A percentile compares a stretch with the other conserved stretches of the same genome.
These are phyloP conservation scores for Rhopalosiphum padi DNA, from an alignment of 1,140 invertebrate species.

Conservation along the genomic window DNA sequence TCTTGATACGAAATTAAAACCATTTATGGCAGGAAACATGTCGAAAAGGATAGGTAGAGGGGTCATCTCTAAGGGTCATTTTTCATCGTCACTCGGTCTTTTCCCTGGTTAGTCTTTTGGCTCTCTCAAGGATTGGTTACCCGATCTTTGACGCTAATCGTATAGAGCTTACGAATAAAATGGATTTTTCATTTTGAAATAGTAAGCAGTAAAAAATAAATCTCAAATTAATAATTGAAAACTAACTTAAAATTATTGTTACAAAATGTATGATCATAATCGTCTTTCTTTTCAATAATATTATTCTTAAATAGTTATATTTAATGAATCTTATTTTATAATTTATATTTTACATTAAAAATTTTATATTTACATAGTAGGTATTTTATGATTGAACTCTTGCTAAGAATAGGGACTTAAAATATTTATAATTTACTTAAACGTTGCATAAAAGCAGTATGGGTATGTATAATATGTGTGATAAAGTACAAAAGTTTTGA, in stretches of 20 bases:
- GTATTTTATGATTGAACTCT: neutral
- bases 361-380: neutral
- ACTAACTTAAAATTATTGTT: neutral
- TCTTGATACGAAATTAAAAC: slow-evolving; percentile 51
- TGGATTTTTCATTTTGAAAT: neutral
- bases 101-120: slow-evolving; percentile 37
- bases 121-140: slow-evolving; percentile 36
- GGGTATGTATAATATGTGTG: neutral
- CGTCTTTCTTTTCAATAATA: neutral
- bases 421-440: neutral
- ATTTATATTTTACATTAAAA: neutral
- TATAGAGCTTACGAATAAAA: neutral
- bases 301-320: neutral
- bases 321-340: neutral
- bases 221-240: neutral
- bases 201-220: neutral
- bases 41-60: neutral
- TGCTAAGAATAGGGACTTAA: too few species aligned
- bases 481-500: slow-evolving; percentile 6
- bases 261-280: neutral
- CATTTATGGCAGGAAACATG: slow-evolving; percentile 39
- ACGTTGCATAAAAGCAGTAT: neutral
- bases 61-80: slow-evolving; percentile 42
- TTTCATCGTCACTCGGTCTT: slow-evolving; percentile 40
- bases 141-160: neutral